Evolutionary conservation across 2,797 vertebrate genomes (phyloP), one percentile per base, ranked within the genome.

Genomic region (Thunnus albacares): DNA sequence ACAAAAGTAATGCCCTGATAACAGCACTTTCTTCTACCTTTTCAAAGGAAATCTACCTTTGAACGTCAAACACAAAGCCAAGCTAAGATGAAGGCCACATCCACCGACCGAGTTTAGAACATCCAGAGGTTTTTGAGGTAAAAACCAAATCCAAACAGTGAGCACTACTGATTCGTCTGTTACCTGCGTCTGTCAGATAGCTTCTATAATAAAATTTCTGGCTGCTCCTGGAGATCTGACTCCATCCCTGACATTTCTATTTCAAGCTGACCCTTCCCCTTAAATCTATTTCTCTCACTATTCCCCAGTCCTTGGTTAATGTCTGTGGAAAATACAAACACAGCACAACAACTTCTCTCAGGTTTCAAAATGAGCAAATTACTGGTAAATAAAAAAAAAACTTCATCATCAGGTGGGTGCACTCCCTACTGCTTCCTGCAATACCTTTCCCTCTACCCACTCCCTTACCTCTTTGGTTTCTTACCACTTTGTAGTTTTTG

Each of bases 401-500:
- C 38, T 15, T 56, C 18, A 15, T 73, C 62, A 75, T 58, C 61
- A 67, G 4, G 71, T 75, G n/a, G 43, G 14, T 28, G 10, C 17
- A 38, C 20, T 17, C 24, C 45, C 45, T 6, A 6, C 45, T 49
- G 45, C 4, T 24, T 24, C 24, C 5, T 43, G 45, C 17, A 33
- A 2, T 12, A 20, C 1, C 1, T 41, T 51, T 22, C 30, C 28
- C 28, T 28, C 41, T 10, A 15, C 20, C 7, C 22, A 22, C 22
- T 11, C 45, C 7, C 8, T 13, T 17, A 20, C 45, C 22, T 18
- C 30, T 8, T 52, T 47, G 28, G 2, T 68, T 72, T 88, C 97
- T 98, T 96, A 99, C 97, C 96, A 85, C 85, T 96, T 96, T 98
- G 90, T 96, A 98, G 92, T 96, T 95, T 74, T 94, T 82, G 66